Conservation (phyloP, 1,140 invertebrate genomes). For the Orchestia grillus region DNA sequence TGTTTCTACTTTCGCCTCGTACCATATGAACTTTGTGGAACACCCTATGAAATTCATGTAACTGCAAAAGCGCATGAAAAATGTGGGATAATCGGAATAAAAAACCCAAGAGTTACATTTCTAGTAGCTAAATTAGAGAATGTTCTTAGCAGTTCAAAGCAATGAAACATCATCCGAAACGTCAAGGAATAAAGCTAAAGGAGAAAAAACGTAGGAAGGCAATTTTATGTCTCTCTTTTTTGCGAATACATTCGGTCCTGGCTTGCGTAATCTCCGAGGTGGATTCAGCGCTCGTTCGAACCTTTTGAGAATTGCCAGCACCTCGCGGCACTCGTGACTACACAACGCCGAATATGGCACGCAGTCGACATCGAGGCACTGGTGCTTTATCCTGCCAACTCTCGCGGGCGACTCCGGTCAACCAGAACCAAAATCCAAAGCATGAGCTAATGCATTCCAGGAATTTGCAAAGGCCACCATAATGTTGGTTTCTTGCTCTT, state of each 20-base stretch:
- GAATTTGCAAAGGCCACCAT: conserved; percentile 3
- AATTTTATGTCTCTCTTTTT: background rate
- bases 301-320: background rate
- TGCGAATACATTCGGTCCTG: background rate
- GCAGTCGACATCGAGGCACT: too few species aligned
- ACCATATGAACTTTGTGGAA: background rate
- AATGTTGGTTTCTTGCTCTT: background rate
- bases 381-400: conserved; percentile 21
- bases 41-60: background rate
- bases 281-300: background rate
- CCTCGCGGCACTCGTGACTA: background rate
- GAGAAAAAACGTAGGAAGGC: background rate
- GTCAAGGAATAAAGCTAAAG: background rate
- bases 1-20: background rate
- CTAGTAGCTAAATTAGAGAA: background rate
- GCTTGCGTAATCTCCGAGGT: background rate
- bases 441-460: conserved; percentile 34
- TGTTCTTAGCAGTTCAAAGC: background rate
- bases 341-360: background rate
- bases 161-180: background rate
- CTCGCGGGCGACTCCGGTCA: background rate
- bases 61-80: background rate
- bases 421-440: conserved; percentile 18
- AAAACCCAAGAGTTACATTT: background rate
- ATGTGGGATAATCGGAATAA: background rate